A percentile compares a stretch with the other conserved stretches of the same genome.
Conservation (phyloP, 1,140 invertebrate species). For the Ceratosolen solmsi region DNA sequence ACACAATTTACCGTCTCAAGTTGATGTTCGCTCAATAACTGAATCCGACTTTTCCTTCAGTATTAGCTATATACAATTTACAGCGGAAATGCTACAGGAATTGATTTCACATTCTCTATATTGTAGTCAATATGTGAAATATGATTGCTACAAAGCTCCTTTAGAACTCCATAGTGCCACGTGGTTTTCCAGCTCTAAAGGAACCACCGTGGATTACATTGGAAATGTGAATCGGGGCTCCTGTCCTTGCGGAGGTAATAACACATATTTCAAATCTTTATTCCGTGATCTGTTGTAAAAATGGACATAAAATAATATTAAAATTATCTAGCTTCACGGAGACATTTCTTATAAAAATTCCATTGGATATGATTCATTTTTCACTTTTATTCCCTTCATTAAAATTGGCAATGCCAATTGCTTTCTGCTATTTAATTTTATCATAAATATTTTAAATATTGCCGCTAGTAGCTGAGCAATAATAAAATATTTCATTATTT, state of each 20-base stretch:
- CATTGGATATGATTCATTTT: no score
- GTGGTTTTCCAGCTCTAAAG: conserved; percentile 90
- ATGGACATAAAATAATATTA: no score
- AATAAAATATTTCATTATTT: no score
- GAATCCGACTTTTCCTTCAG: conserved; percentile 87
- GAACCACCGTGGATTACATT: conserved; percentile 86
- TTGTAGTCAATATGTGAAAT: conserved; percentile 92
- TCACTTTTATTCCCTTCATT: no score
- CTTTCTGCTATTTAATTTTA: no score
- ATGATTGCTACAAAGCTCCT: conserved; percentile 91
- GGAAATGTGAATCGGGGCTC: conserved; percentile 84
- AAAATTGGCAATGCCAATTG: no score
- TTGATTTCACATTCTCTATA: conserved; percentile 90
- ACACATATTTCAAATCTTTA: no score
- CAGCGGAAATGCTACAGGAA: conserved; percentile 90
- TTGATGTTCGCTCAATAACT: conserved; percentile 84
- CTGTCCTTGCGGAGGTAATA: conserved; percentile 80
- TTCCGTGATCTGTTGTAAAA: no score
- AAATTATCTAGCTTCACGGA: no score
- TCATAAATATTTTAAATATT: no score
- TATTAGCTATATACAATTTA: conserved; percentile 91
- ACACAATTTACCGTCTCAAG: conserved; percentile 92
- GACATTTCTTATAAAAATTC: no score
- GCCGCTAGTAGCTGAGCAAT: no score
- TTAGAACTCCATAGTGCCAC: conserved; percentile 90